Percentiles rank a stretch among this genome's conserved stretches.
Evolutionary conservation across 1,140 invertebrate species (phyloP).

Genomic region (Saxidomus purpurata): DNA sequence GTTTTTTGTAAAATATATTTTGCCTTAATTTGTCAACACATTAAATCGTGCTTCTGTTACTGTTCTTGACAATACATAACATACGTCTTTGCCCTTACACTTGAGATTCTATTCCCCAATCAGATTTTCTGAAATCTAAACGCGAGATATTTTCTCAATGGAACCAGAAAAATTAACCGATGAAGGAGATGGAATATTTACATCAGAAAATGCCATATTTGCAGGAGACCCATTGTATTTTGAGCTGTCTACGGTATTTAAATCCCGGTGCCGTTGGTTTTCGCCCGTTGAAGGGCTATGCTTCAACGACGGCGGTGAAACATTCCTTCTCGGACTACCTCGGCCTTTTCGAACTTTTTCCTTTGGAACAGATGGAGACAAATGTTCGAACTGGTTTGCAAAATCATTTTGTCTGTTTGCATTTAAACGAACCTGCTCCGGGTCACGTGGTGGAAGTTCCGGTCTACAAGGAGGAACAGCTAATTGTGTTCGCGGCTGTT

Average conservation of each 20-base stretch:
- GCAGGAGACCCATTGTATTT: conserved; percentile 40
- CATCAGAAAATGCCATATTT: conserved; percentile 11
- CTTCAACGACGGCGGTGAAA: conserved; percentile 31
- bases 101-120: not conserved
- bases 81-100: no score
- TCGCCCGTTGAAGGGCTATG: not conserved
- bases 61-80: no score
- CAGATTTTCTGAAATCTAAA: not conserved
- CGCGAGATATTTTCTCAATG: conserved; percentile 60
- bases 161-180: conserved; percentile 43
- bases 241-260: conserved; percentile 9
- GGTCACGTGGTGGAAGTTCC: conserved; percentile 62
- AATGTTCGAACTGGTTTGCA: conserved; percentile 16
- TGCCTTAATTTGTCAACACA: no score
- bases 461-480: conserved; percentile 63
- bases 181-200: not conserved
- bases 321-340: conserved; percentile 23
- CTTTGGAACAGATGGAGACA: conserved; percentile 19
- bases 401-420: conserved; percentile 30
- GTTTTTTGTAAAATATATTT: no score
- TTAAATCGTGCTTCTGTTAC: no score
- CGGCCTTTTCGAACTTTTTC: conserved; percentile 35
- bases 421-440: not conserved
- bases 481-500: conserved; percentile 59
- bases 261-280: not conserved